Conservation (phyloP, 2,888 invertebrate species). For the Andrena hattorfiana region DNA sequence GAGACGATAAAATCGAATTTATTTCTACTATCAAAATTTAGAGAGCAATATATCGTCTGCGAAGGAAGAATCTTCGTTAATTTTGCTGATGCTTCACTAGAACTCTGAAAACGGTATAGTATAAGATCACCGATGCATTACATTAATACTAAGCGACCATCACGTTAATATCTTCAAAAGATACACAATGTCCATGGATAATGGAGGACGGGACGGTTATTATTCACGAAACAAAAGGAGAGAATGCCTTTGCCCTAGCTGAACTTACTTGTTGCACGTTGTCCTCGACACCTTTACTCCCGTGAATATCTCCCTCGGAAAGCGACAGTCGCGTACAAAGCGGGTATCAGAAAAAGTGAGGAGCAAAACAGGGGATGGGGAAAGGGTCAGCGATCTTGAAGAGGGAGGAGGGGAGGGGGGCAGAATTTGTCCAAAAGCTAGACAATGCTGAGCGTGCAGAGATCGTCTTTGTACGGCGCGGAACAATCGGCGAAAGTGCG, state of each 20-base stretch:
- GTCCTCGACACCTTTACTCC: constrained; percentile 32
- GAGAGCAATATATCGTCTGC: too few relatives aligned
- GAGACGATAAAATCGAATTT: too few relatives aligned
- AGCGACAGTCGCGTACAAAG: constrained; percentile 36
- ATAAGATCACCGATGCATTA: background rate
- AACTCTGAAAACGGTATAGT: too few relatives aligned
- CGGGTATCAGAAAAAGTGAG: constrained; percentile 12
- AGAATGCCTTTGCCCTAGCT: constrained; percentile 26
- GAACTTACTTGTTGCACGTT: constrained; percentile 71
- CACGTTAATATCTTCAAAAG: constrained; percentile 66
- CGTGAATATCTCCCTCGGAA: constrained; percentile 59
- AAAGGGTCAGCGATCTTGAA: constrained; percentile 57
- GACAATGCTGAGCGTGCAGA: constrained; percentile 64
- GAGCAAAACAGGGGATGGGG: background rate
- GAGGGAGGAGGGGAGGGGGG: constrained; percentile 11
- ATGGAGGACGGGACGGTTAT: constrained; percentile 58
- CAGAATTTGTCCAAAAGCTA: constrained; percentile 67
- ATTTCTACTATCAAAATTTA: too few relatives aligned
- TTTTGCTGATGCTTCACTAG: background rate
- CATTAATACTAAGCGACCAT: constrained; percentile 51
- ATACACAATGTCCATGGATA: constrained; percentile 53
- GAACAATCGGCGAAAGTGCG: constrained; percentile 71
- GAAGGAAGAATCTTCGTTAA: background rate
- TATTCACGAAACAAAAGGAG: constrained; percentile 66
- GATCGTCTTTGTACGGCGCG: constrained; percentile 65